Evolutionary conservation across 2,797 vertebrate genomes (phyloP), one percentile per base, ranked within the genome.

Genomic region (Acridotheres tristis): DNA sequence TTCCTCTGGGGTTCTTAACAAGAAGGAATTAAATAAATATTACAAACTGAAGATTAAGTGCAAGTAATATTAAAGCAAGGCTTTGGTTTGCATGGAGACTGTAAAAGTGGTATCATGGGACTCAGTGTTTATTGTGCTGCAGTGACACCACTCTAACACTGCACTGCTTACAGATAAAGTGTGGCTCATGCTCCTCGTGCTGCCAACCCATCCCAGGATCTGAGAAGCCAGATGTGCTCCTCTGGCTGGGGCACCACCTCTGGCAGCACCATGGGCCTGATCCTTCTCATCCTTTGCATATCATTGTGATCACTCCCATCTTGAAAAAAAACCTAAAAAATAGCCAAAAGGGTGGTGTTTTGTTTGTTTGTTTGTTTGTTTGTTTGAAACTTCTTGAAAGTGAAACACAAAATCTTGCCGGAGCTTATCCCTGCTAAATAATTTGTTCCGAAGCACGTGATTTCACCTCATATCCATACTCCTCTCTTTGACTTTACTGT

Each of bases 11-110:
- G 23, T 62, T 85, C 87, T 89, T 88, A 94, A 90, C 50, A 71
- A 77, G 45, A n/a, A 83, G 32, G 66, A 92, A 95, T 94, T 88
- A 94, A 87, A 82, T 63, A 91, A 95, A 91, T 77, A 80, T 68
- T 90, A 34, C 71, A 90, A 61, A 84, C 36, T 13, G 71, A 78
- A 93, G 85, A 80, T 76, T 45, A 83, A 45, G 72, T 61, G 58
- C 42, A 36, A 22, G 32, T 51, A 63, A 54, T 92, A 91, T 72
- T 85, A 72, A 83, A 92, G 78, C 54, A 71, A 83, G 72, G 38
- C 25, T 67, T 82, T 77, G 65, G 71, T 79, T 45, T 83, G 84
- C 58, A 27, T 77, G 76, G 72, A 51, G 47, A 5, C 45, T n/a
- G 36, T 75, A 72, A 85, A 85, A 48, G 13, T 3, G 10, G 30